phyloP scores from a whole-genome alignment of 2,797 vertebrate genomes.

The Microctenopoma stevenorrisi region DNA sequence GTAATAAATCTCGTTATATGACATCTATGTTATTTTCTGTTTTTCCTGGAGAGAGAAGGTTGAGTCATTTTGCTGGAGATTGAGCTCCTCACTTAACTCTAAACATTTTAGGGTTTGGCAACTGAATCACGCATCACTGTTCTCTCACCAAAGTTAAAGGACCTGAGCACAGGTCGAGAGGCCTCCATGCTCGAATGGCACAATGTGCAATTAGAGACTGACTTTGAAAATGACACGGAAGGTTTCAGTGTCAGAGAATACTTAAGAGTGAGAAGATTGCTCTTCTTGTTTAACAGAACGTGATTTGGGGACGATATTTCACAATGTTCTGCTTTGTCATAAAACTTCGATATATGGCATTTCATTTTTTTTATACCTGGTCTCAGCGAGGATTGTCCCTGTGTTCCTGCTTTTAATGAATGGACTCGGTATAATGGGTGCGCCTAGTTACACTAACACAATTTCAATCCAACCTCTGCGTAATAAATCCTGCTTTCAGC shows the following conservation, averaged over 20 bases:
- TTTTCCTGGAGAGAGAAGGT: slow-evolving; percentile 44
- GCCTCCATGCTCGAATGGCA: slow-evolving; percentile 1
- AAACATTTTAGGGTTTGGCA: neutral
- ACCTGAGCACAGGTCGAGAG: slow-evolving; percentile 24
- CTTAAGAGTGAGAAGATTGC: neutral
- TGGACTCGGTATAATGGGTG: neutral
- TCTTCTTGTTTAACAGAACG: too few relatives aligned
- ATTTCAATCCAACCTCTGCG: neutral
- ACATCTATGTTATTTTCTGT: slow-evolving; percentile 30
- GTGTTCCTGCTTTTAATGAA: neutral
- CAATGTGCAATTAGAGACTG: neutral
- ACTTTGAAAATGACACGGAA: slow-evolving; percentile 12
- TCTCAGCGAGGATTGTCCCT: too few relatives aligned
- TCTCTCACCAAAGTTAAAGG: slow-evolving; percentile 24
- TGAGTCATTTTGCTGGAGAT: slow-evolving; percentile 51
- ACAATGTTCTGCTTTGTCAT: too few relatives aligned
- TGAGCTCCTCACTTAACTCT: slow-evolving; percentile 55
- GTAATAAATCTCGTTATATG: slow-evolving; percentile 72
- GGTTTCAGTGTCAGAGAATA: neutral
- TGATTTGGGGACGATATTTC: too few relatives aligned
- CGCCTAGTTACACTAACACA: neutral
- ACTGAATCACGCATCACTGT: slow-evolving; percentile 11
- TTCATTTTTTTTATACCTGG: too few relatives aligned
- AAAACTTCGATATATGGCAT: too few relatives aligned
- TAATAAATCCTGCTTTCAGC: neutral